Conservation (phyloP, 2,797 vertebrate species). For the Cynodonichthys magdalenae region DNA sequence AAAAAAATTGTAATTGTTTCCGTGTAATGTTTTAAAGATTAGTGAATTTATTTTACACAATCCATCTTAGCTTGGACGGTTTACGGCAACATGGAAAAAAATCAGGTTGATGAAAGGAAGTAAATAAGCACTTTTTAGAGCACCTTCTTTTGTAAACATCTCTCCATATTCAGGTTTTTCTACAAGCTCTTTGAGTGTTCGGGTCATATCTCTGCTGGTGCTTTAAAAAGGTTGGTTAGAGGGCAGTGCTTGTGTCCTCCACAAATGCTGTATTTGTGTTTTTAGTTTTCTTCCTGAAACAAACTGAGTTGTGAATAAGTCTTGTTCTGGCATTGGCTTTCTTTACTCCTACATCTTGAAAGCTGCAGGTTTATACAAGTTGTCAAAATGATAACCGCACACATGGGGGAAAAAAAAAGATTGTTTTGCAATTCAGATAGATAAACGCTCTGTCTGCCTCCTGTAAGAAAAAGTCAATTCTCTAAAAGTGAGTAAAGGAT, state of each 20-base stretch:
- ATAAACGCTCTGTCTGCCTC: too few relatives aligned
- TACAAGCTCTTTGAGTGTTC: not conserved
- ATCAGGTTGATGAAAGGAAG: not conserved
- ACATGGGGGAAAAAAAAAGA: not conserved
- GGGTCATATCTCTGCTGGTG: conserved; percentile 1
- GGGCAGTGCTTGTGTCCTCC: conserved; percentile 1
- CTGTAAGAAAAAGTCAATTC: too few relatives aligned
- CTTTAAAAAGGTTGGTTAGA: not conserved
- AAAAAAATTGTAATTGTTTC: too few relatives aligned
- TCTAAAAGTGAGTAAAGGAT: too few relatives aligned
- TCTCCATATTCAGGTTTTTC: not conserved
- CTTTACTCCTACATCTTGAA: not conserved
- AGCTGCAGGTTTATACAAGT: not conserved
- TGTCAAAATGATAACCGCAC: not conserved
- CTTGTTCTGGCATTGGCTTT: not conserved
- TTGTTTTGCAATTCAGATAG: not conserved
- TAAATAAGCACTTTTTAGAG: not conserved
- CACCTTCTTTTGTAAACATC: not conserved
- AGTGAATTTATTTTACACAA: too few relatives aligned
- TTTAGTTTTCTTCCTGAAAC: not conserved
- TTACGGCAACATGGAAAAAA: not conserved
- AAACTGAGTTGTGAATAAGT: not conserved
- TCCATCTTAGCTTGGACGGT: not conserved
- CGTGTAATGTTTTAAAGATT: too few relatives aligned
- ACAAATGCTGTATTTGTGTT: not conserved